Base-by-base conservation (phyloP, 2,797 vertebrate species). In the Forpus xanthops region DNA sequence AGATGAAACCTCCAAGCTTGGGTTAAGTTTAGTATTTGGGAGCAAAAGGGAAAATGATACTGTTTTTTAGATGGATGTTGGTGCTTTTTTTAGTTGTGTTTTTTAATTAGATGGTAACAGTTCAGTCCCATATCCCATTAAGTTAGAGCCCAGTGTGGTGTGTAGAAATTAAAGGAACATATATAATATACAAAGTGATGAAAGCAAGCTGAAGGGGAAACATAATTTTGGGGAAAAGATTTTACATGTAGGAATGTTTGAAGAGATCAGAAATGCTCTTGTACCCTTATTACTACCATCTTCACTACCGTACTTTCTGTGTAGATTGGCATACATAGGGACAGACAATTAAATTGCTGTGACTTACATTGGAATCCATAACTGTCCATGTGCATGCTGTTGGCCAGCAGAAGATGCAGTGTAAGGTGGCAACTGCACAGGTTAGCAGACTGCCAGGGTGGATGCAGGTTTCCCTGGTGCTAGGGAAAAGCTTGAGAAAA, bases 11-110 rank as follows among this genome's bases (percentile, higher is more conserved):
- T 83, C 89, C 89, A 87, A 88, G 50, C 55, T 64, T 95, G 93
- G 88, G 94, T 89, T 85, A 91, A 91, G 20, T 89, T 77, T 93
- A 90, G 72, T 86, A 82, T 78, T 85, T 92, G 92, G 85, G 94
- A 91, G 91, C 78, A 82, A 91, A 94, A 92, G 87, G 94, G 92
- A 96, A 91, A 97, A 94, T 24, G 33, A 87, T 96, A 94, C 75
- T 92, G 75, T 81, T 91, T 95, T 96, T 93, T 96, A 97, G 96
- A 94, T 37, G 93, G 94, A 94, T 91, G 83, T 91, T 87, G 89
- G 94, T 94, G 92, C 90, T 93, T 96, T 94, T 92, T 94, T 77
- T 72, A 58, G 53, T 31, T 66, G 44, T 66, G 62, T 52, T 72
- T 65, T 83, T 71, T 64, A 85, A 91, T 77, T 81, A 94, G 82